Base-by-base conservation (phyloP, 2,797 vertebrate species). In the Dendrocincla fuliginosa region DNA sequence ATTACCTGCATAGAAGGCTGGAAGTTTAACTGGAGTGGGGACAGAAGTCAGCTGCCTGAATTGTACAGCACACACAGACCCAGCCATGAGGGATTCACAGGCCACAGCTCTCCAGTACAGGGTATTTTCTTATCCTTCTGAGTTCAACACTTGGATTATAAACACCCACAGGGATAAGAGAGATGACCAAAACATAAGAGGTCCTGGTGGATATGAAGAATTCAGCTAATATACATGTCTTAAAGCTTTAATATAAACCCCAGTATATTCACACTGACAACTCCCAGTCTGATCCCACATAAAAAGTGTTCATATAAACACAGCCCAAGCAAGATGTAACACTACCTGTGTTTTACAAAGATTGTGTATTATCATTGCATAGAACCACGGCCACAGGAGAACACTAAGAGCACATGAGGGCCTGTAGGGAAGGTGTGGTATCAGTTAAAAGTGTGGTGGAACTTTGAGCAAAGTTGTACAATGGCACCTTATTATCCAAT, bases 381-480 rank as follows among this genome's bases (percentile, higher is more conserved):
- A 27, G 25, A 39, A 52, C 25, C 16, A 60, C 35, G 37, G 24
- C 9, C 59, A 44, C 18, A 41, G 13, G 18, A 55, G 60, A 73
- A 9, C 9, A 5, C 30, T 1, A 8, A 69, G 1, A 13, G 28
- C 42, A 65, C 42, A 65, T 0, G 0, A 32, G 22, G 0, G 0
- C 32, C 37, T 5, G 3, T 0, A 15, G 12, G 32, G 52, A 74
- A 77, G 13, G 37, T 10, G 4, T 6, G 15, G 18, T 4, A 56
- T 3, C 19, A 15, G 13, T 17, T 35, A 39, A 10, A 68, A 60
- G 13, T 27, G 28, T 30, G 23, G 22, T n/a, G 5, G 23, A 56
- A 52, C 12, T 20, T 16, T 1, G 3, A 25, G 35, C 42, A 56
- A 50, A 39, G 23, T 6, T n/a, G 7, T 19, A 23, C 12, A 39